Evolutionary conservation across 37 sponge, comb jelly and placozoan species (phyloP), one percentile per base, ranked within the genome.

Genomic region (Halichondria panicea): DNA sequence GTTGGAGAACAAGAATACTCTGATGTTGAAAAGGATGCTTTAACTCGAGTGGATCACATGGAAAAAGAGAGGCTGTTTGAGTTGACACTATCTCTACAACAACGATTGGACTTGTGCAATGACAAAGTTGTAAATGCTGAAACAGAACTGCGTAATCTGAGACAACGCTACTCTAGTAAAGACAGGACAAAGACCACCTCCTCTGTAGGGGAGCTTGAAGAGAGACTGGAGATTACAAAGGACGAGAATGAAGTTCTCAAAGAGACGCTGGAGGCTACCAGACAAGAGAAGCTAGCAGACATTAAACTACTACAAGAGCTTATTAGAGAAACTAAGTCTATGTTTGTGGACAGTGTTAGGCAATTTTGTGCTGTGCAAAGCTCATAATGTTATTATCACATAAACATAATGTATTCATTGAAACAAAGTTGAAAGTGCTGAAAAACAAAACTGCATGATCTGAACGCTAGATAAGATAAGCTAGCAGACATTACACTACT

Each of bases 161-260:
- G 43, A 39, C 74, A 57, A 28, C 74, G 27, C 24, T 21, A 5
- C 21, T 33, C 41, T 21, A 27, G n/a, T 6, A n/a, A n/a, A n/a
- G n/a, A n/a, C n/a, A n/a, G n/a, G n/a, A n/a, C n/a, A n/a, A n/a
- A n/a, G n/a, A n/a, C n/a, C n/a, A n/a, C n/a, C n/a, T n/a, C n/a
- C n/a, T n/a, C n/a, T n/a, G n/a, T 63, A 15, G 50, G 0, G 36
- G 76, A 62, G 37, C 30, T 76, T 2, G 64, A 48, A 28, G 30
- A 1, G 18, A 70, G 68, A 68, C 19, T 88, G 25, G 44, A 24
- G 11, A 39, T 88, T 56, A 76, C 76, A 53, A 43, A 35, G 44
- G 84, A 88, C 42, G 89, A 83, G n/a, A 83, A 77, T 66, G 46
- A 22, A 27, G 89, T 83, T 4, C 54, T 88, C 44, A 82, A 74